phyloP scores from a whole-genome alignment of 2,888 invertebrate genomes.

The Macrophya annulata region DNA sequence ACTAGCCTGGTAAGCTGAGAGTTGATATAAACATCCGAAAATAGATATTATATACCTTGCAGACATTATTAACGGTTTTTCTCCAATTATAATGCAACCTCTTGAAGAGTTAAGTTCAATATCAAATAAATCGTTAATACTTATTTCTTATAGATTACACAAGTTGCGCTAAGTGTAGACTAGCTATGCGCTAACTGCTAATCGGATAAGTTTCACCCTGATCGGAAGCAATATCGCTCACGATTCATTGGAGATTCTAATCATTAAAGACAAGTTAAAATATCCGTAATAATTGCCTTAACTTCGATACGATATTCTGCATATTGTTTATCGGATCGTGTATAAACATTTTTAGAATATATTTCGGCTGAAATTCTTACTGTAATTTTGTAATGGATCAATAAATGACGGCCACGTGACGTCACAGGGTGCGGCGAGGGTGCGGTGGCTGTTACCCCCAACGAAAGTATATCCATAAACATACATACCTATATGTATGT shows the following conservation, averaged over 20 bases:
- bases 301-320: not conserved
- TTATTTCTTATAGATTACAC: conserved; percentile 1
- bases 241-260: not conserved
- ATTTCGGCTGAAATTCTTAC: conserved; percentile 58
- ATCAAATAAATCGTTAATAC: not conserved
- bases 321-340: conserved; percentile 5
- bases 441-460: conserved; percentile 49
- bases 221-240: not conserved
- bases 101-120: not conserved
- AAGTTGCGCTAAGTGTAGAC: conserved; percentile 3
- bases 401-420: conserved; percentile 76
- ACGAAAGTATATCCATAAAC: conserved; percentile 18
- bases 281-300: not conserved
- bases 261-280: not conserved
- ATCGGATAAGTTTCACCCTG: not conserved
- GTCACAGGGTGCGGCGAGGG: conserved; percentile 74
- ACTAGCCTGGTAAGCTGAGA: not conserved
- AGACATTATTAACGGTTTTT: not conserved
- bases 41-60: not conserved
- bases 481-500: not conserved
- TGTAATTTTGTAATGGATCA: conserved; percentile 73
- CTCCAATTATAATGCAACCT: not conserved
- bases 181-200: conserved; percentile 6
- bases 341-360: conserved; percentile 12
- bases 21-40: not conserved